A percentile compares a stretch with the other conserved stretches of the same genome.
phyloP scores from a whole-genome alignment of 1,140 invertebrate species.

The Macrobrachium rosenbergii region DNA sequence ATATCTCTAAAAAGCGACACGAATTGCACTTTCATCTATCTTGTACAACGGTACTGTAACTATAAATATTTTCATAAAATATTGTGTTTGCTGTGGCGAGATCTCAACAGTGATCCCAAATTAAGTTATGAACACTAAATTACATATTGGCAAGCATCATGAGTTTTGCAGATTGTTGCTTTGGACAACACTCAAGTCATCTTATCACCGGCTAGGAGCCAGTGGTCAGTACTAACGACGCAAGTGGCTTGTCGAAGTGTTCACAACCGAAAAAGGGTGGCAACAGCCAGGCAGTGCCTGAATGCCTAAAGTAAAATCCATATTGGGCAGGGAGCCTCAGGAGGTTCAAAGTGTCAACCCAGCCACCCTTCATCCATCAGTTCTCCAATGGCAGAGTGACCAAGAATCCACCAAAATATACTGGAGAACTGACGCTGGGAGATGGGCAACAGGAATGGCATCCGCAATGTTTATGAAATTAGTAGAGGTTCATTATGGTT shows the following conservation, averaged over 20 bases:
- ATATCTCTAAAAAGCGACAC: slow-evolving; percentile 4
- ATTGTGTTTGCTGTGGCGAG: slow-evolving; percentile 26
- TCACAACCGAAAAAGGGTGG: slow-evolving; percentile 45
- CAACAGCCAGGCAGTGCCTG: slow-evolving; percentile 21
- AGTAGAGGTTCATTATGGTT: background rate
- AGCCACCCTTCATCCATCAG: no score
- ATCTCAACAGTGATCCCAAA: slow-evolving; percentile 27
- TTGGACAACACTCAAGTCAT: background rate
- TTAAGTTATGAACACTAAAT: slow-evolving; percentile 31
- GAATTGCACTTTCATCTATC: slow-evolving; percentile 27
- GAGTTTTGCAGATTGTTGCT: slow-evolving; percentile 3
- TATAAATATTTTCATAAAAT: slow-evolving; percentile 6
- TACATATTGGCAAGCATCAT: slow-evolving; percentile 11
- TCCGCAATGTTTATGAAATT: background rate
- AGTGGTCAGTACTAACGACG: background rate
- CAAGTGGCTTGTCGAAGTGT: slow-evolving; percentile 26
- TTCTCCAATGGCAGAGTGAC: no score
- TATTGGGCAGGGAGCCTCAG: background rate
- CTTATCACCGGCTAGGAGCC: no score
- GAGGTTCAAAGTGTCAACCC: background rate
- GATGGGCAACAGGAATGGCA: background rate
- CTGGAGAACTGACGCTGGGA: no score
- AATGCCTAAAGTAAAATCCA: slow-evolving; percentile 17
- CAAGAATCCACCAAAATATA: no score
- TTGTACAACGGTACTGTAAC: background rate